Percentiles rank a stretch among this genome's conserved stretches.
These are phyloP conservation scores for Urocynchramus pylzowi DNA, from an alignment of 2,113 vertebrate genomes.

Conservation along the genomic window DNA sequence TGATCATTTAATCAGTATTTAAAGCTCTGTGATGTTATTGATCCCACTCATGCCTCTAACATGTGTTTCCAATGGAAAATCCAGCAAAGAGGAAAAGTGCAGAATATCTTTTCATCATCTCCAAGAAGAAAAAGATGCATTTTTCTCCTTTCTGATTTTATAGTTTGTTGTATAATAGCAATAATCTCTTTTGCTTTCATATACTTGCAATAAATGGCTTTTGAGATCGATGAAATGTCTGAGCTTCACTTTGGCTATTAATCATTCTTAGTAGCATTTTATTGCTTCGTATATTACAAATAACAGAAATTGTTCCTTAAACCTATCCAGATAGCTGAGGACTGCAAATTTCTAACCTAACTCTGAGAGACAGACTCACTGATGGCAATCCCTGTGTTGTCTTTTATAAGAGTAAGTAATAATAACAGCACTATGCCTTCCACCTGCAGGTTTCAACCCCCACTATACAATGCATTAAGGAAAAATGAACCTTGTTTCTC, in stretches of 20 bases:
- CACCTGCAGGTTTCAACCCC: background rate
- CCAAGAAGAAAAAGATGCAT: background rate
- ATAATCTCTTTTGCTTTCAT: constrained; percentile 36
- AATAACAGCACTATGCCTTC: constrained; percentile 10
- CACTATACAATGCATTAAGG: background rate
- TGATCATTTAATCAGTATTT: constrained; percentile 60
- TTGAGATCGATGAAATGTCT: constrained; percentile 35
- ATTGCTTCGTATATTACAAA: constrained; percentile 51
- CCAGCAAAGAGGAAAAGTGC: background rate
- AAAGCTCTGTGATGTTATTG: constrained; percentile 47
- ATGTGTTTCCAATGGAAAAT: constrained; percentile 2
- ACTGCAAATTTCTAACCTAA: constrained; percentile 40
- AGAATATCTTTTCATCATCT: background rate
- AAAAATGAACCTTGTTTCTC: constrained; percentile 15
- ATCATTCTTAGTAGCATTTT: constrained; percentile 53
- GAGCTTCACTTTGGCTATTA: constrained; percentile 44
- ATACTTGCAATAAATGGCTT: constrained; percentile 46
- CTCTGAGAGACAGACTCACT: constrained; percentile 15
- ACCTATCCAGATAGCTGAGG: background rate
- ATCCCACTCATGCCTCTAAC: constrained; percentile 6
- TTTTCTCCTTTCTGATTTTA: constrained; percentile 41
- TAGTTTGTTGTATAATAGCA: constrained; percentile 46
- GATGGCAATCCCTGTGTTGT: background rate
- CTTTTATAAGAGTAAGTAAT: constrained; percentile 18
- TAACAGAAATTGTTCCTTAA: constrained; percentile 1